Base-by-base conservation (phyloP, 2,113 vertebrate species). In the Stercorarius parasiticus region DNA sequence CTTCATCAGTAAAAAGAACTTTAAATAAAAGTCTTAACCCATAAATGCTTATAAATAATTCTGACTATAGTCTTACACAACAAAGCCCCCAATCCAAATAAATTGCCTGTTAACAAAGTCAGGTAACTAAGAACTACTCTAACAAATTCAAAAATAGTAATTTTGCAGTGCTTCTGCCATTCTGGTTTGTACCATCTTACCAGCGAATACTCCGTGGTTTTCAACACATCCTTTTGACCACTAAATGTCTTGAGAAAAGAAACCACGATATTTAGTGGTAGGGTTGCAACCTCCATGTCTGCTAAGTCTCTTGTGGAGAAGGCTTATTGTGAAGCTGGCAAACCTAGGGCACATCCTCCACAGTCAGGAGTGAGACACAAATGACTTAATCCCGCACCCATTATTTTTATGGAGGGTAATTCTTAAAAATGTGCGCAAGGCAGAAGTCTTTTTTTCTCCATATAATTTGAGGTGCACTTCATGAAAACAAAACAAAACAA, bases 391-490 rank as follows among this genome's bases (percentile, higher is more conserved):
- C 34, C 30, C 10, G 7, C 5, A 15, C 3, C n/a, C 13, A 0
- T 17, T 59, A 15, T 52, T 72, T 77, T 52, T 73, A 53, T 1
- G 5, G 27, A 66, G 19, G 20, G 26, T 11, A 59, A 45, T 53
- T 50, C 55, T 55, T 70, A 4, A 47, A 43, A 13, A 58, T 0
- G 7, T 0, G 3, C 0, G 0, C 10, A 30, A 42, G 36, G 66
- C 78, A 38, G 3, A 38, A 61, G n/a, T 53, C 1, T 0, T 65
- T 50, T 50, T 50, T 58, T 23, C 50, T 84, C 52, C 6, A 0
- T 11, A 4, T 11, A 52, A 83, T 29, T 47, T 38, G 53, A 32
- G 56, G 43, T 47, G 52, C 38, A 3, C 26, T 62, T 82, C 22
- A 40, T 8, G 11, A 65, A 67, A 55, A 59, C 64, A 15, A 38